Conservation (phyloP, 1,140 invertebrate genomes). For the Sitophilus oryzae region DNA sequence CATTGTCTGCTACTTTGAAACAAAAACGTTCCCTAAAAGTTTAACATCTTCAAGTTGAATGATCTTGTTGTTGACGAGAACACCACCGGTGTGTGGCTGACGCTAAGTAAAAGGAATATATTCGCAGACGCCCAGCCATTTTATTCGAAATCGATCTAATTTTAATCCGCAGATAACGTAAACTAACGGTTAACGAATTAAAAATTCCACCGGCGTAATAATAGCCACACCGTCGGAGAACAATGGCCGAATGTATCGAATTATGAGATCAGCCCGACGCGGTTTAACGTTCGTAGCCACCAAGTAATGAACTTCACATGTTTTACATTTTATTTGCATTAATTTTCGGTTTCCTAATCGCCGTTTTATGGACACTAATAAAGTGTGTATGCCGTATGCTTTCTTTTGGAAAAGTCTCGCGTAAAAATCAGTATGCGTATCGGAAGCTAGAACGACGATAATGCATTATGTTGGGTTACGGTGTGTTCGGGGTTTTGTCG, state of each 20-base stretch:
- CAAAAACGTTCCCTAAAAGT: no score
- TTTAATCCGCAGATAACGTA: constrained; percentile 3
- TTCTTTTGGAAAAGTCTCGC: constrained; percentile 22
- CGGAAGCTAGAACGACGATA: constrained; percentile 16
- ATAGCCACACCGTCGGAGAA: constrained; percentile 13
- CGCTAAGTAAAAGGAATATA: no score
- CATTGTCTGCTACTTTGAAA: no score
- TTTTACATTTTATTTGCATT: constrained; percentile 33
- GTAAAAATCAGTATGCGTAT: constrained; percentile 26
- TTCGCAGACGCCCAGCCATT: no score
- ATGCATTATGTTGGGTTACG: constrained; percentile 8
- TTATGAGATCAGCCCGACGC: constrained; percentile 31
- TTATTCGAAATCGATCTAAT: constrained; percentile 15
- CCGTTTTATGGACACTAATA: constrained; percentile 27
- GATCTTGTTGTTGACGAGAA: no score
- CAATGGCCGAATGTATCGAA: constrained; percentile 24
- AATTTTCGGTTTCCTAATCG: constrained; percentile 32
- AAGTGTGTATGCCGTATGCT: no score
- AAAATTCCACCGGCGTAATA: constrained; percentile 20
- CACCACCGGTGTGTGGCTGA: no score
- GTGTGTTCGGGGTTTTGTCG: neutral
- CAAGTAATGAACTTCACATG: constrained; percentile 30
- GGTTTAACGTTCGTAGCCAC: constrained; percentile 22
- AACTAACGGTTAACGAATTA: constrained; percentile 21
- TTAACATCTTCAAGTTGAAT: no score